Evolutionary conservation across 2,113 vertebrate species (phyloP).

Genomic region (Percopsis transmontana): DNA sequence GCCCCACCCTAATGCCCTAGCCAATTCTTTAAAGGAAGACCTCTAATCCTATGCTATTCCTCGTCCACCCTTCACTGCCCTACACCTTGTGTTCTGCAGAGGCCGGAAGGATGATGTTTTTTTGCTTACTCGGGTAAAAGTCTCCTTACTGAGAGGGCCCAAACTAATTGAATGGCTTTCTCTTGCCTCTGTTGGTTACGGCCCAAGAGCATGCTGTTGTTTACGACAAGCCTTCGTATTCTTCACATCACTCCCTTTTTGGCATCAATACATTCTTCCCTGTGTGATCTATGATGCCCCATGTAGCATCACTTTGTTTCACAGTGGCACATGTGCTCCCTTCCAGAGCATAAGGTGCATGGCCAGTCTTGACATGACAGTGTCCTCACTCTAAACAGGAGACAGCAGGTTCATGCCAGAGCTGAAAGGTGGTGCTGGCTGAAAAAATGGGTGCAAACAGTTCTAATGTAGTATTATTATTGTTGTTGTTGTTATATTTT

Average conservation of each 20-base stretch:
- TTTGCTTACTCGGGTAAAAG: conserved; percentile 68
- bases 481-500: background rate
- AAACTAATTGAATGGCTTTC: conserved; percentile 51
- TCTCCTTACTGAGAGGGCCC: conserved; percentile 34
- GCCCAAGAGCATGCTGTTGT: too few species aligned
- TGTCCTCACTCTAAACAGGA: background rate
- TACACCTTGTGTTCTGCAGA: conserved; percentile 45
- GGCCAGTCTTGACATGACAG: background rate
- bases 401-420: background rate
- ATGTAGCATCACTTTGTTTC: conserved; percentile 14
- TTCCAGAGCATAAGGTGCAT: background rate
- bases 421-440: background rate
- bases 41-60: background rate
- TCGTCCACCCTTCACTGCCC: conserved; percentile 10
- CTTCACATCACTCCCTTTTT: conserved; percentile 22
- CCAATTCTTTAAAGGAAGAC: background rate
- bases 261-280: conserved; percentile 25
- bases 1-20: background rate
- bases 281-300: conserved; percentile 31
- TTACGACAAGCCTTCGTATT: too few species aligned
- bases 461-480: too few species aligned
- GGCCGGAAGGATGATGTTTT: conserved; percentile 37
- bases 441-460: background rate
- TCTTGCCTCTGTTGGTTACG: too few species aligned
- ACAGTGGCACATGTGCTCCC: conserved; percentile 6